These are phyloP conservation scores for Euspilapteryx auroguttella DNA, from an alignment of 2,888 invertebrate genomes.

Conservation along the genomic window DNA sequence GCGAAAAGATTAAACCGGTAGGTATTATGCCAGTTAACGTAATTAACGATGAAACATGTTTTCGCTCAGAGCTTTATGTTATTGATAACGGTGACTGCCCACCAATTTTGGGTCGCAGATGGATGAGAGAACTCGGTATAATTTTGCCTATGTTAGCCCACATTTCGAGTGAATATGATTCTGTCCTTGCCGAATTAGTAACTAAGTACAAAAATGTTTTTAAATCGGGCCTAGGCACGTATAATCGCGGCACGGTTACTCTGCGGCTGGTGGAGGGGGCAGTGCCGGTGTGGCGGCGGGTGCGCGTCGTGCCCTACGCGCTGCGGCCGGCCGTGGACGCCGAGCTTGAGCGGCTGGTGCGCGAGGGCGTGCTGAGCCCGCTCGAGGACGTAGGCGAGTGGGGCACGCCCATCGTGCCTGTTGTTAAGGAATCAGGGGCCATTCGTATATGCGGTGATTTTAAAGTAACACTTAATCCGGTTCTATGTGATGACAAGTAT, in stretches of 20 bases:
- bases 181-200: neutral
- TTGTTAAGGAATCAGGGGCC: neutral
- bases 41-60: neutral
- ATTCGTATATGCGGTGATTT: too few relatives aligned
- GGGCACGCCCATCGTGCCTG: constrained; percentile 1
- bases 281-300: neutral
- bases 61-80: neutral
- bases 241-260: neutral
- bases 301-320: neutral
- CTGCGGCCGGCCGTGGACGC: too few relatives aligned
- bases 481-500: constrained; percentile 1
- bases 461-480: too few relatives aligned
- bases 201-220: too few relatives aligned
- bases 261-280: neutral
- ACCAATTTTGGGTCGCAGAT: neutral
- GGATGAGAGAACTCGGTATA: neutral
- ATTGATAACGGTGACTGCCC: neutral
- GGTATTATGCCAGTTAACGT: neutral
- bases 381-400: neutral
- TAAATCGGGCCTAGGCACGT: neutral
- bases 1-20: neutral
- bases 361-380: neutral
- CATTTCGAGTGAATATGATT: neutral
- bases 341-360: neutral
- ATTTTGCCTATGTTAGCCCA: neutral